Conservation (phyloP, 92 coral and sea anemone species). For the Zoanthus solanderi region DNA sequence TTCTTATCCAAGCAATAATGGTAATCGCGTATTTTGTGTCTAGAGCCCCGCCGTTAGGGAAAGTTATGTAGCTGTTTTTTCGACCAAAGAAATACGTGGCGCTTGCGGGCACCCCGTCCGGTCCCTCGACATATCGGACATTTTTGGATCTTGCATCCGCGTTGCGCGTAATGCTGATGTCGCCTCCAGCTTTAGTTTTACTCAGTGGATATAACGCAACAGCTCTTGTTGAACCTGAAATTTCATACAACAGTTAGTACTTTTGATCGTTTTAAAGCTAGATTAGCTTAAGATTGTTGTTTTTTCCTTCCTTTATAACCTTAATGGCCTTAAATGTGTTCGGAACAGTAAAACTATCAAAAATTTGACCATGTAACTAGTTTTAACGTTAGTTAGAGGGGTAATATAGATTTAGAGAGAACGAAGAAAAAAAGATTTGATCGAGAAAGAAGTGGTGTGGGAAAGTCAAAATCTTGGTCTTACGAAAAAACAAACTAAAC, state of each 20-base stretch:
- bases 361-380: too few species aligned
- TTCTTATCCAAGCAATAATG: constrained; percentile 84
- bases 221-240: constrained; percentile 42
- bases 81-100: constrained; percentile 75
- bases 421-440: too few species aligned
- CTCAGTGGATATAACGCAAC: constrained; percentile 79
- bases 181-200: constrained; percentile 49
- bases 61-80: constrained; percentile 74
- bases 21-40: constrained; percentile 83
- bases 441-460: too few species aligned
- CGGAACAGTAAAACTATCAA: too few species aligned
- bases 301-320: background rate
- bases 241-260: background rate
- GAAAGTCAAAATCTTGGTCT: too few species aligned
- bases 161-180: constrained; percentile 65
- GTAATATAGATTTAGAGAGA: too few species aligned
- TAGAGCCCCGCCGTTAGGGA: constrained; percentile 80
- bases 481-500: too few species aligned
- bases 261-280: background rate
- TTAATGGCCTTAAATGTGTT: too few species aligned
- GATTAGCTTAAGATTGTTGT: background rate
- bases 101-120: constrained; percentile 78
- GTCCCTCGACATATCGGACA: constrained; percentile 71
- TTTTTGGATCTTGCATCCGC: constrained; percentile 66
- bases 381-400: too few species aligned